Evolutionary conservation across 2,113 vertebrate species (phyloP).

Genomic region (Nothocercus nigrocapillus): DNA sequence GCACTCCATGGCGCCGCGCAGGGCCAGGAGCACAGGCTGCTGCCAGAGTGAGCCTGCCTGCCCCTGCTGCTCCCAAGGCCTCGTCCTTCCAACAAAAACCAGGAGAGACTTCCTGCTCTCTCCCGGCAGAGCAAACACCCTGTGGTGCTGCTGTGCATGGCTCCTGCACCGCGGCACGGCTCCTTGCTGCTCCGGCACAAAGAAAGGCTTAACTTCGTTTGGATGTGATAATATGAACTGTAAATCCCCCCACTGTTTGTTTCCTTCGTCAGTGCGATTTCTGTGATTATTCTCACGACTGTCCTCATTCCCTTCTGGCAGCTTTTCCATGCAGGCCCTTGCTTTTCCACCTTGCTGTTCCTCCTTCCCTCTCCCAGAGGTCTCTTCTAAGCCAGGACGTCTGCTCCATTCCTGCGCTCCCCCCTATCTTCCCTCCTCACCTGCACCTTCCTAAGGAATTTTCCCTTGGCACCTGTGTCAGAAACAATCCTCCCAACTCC

Average conservation of each 20-base stretch:
- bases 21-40: neutral
- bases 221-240: neutral
- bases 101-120: conserved; percentile 51
- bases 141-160: neutral
- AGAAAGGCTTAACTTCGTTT: conserved; percentile 17
- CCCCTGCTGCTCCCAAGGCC: conserved; percentile 44
- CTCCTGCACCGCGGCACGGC: no score
- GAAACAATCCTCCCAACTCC: neutral
- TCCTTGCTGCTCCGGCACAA: neutral
- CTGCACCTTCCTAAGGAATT: neutral
- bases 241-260: neutral
- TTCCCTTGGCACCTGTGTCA: neutral
- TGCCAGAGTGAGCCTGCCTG: neutral
- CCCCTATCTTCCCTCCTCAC: accelerated
- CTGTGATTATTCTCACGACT: neutral
- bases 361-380: neutral
- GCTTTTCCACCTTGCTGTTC: neutral
- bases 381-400: neutral
- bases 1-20: no score
- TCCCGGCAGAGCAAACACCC: conserved; percentile 45
- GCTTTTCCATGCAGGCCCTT: neutral
- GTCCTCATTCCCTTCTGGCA: neutral
- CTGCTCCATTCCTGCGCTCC: neutral
- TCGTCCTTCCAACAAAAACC: conserved; percentile 26
- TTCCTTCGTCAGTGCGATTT: neutral